Evolutionary conservation across 2,888 invertebrate species (phyloP), one percentile per base, ranked within the genome.

Genomic region (Trachelus troglodyta): DNA sequence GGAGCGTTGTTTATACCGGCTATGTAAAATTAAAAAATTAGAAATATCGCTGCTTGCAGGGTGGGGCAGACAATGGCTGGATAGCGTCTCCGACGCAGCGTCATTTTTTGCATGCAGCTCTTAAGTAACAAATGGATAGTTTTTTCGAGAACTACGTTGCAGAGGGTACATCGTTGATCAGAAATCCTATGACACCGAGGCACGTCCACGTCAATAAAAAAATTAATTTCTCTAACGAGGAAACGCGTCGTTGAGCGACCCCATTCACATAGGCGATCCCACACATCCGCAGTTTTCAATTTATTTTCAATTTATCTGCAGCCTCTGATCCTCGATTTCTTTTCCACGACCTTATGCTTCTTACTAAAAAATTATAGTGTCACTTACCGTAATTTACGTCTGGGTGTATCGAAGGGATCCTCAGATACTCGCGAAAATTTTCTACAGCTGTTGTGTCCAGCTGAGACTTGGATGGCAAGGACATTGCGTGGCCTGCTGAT

Each of bases 401-500:
- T 0, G 98, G 98, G 87, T 98, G 98, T 0, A 98, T 97, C 77
- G 97, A 97, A 12, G 97, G 96, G 85, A 98, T 97, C 83, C 94
- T 93, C 76, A 98, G 92, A 93, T 98, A 98, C 87, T 97, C 96
- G 77, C 96, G 94, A 88, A 98, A 97, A 88, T 95, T 95, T 83
- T 95, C 94, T 80, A 97, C 94, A 81, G 95, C 95, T 87, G 93
- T 92, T 86, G 93, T 85, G 82, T 91, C 89, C 84, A 90, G 87
- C 86, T 90, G 88, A 81, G 83, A 76, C 80, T 83, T 83, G 77
- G 84, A 82, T 80, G 81, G 79, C 80, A 83, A 82, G 81, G 84
- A 83, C 85, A 86, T 84, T 80, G 83, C 81, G 81, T 71, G 73
- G 76, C 74, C 80, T 80, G 79, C 78, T 78, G 78, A 81, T 82